Evolutionary conservation across 1,140 invertebrate species (phyloP), one percentile per base, ranked within the genome.

Genomic region (Apis cerana): DNA sequence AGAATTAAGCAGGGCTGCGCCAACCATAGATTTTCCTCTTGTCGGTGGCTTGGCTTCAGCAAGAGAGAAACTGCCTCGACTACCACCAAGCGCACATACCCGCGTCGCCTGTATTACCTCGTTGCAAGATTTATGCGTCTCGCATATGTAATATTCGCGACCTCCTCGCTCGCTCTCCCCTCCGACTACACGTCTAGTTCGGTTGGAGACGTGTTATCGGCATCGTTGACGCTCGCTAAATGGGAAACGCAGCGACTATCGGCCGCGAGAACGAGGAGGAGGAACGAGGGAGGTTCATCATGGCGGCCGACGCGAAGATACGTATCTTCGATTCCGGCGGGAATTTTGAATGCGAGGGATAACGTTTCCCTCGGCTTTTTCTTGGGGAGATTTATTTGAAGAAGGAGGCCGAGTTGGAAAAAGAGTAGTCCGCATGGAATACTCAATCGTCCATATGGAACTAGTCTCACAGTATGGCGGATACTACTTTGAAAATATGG

Each of bases 1-100:
- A 86, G 84, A 91, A 90, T 90, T 90, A 89, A 76, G 89, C 85
- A 72, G 70, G 75, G 69, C 78, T 85, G 75, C 65, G 89, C 85
- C 33, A 33, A 33, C 33, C 82, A 80, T 84, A 84, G 79, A 88
- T 88, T 84, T 88, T 80, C 68, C 82, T 75, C 74, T 54, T 23
- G 67, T 58, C 75, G 27, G 48, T 56, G 58, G 17, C 21, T 33
- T 58, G 71, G 54, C 56, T 58, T 56, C 72, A 62, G n/a, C 58
- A 21, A 21, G 65, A 58, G 82, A 59, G 33, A 50, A 52, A 19
- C 54, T 59, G 21, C 62, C 23, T 27, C 50, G 4, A 43, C 33
- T 5, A 43, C 33, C 5, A 43, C 33, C 33, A 43, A 33, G 33
- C 74, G 71, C 56, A 52, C 33, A 80, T 59, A 23, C 72, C 54